Evolutionary conservation across 2,888 invertebrate genomes (phyloP), one percentile per base, ranked within the genome.

Genomic region (Machimus atricapillus): DNA sequence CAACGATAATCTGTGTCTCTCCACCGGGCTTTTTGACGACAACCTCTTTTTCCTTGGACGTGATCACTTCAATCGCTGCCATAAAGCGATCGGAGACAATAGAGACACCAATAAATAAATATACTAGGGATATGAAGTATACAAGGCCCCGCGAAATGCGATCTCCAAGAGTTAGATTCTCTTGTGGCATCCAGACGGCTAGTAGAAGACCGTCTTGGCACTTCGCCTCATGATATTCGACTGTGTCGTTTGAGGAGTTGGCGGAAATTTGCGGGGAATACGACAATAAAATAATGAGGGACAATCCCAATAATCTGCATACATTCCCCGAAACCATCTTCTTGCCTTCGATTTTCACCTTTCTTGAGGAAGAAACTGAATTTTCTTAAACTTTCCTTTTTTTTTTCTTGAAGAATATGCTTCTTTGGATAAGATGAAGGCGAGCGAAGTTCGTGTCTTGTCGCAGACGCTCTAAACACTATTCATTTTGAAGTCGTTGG

Each of bases 31-130:
- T 96, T 91, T 97, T 97, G 88, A 99, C 96, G 90, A 96, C 95
- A 90, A 99, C 96, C 92, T 98, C 98, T 90, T 97, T 97, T 92
- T 99, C 99, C 92, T 98, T 96, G 0, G 99, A 98, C 85, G 99
- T 99, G 92, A 99, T 99, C 89, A 98, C 98, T 94, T 99, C 99
- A 92, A 99, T 99, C 90, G 99, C 97, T 73, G 98, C 98, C 99
- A 99, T 99, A 93, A 99, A 99, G 88, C 99, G 96, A 92, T 99
- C 99, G 90, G 99, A 98, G 89, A 99, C 97, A 92, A 99, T 99
- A 90, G 99, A 99, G 77, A 99, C 99, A 87, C 99, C 99, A 91
- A 99, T 97, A 94, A 99, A 99, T 92, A 99, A 95, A 93, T 99
- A 99, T 90, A 97, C 94, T 93, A 99, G 95, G 78, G 95, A 93